Evolutionary conservation across 1,140 invertebrate genomes (phyloP), one percentile per base, ranked within the genome.

Genomic region (Megalonaias nervosa): DNA sequence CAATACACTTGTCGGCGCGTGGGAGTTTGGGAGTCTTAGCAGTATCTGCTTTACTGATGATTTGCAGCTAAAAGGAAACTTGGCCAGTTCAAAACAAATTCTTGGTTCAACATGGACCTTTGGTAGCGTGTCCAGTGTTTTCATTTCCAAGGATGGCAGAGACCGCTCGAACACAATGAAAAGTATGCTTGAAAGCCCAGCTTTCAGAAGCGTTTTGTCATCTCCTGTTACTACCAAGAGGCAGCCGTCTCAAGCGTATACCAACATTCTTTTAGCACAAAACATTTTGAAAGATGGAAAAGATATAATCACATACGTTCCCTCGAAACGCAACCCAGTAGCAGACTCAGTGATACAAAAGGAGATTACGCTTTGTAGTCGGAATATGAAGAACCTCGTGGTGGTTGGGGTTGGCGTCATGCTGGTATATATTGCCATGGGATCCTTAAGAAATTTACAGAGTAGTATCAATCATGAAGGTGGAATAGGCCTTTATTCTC

Each of bases 371-470:
- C 11, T 16, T 19, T 73, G n/a, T 21, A 70, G 23, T 3, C 76
- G 72, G 13, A 77, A 86, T 62, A 78, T 69, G 38, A 80, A 78
- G 26, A 85, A 85, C 38, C 23, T 85, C 26, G 59, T 87, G 55
- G 69, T 77, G 14, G 48, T 86, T 14, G 76, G 85, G 57, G 56
- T 85, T 11, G 59, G 80, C 57, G 74, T 85, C 56, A 82, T 84
- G 71, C 75, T 84, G 6, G 60, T 86, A 19, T 84, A 84, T 72
- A 80, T 82, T 38, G 79, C 88, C 17, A 80, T 83, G 65, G 79
- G 74, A n/a, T 82, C 85, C 1, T 65, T 88, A 16, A 67, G 88
- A 15, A 88, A 87, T 75, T 81, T 89, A 17, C 88, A 89, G 82
- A 88, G 85, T 74, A 89, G 88, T 57, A 38, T 89, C 2, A 87